Percentiles rank a stretch among this genome's conserved stretches.
Conservation (phyloP, 37 sponge, comb jelly and placozoan species). For the Chondrosia reniformis region DNA sequence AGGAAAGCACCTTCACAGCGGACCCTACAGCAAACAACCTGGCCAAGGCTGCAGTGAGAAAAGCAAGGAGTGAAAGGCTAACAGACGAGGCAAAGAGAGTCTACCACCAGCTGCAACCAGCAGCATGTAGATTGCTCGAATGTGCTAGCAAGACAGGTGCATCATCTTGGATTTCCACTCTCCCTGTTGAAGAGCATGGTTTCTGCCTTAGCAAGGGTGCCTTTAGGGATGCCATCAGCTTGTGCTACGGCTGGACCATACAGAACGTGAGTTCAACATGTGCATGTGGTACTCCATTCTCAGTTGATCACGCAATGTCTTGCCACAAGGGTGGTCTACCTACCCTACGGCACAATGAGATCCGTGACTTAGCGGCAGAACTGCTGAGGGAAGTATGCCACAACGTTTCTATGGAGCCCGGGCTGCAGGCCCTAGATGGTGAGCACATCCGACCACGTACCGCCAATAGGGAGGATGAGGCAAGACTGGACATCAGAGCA, state of each 20-base stretch:
- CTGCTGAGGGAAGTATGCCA: neutral
- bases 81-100: neutral
- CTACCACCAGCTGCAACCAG: neutral
- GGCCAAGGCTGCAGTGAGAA: neutral
- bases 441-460: neutral
- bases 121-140: neutral
- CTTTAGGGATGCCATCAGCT: neutral
- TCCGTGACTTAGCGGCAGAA: neutral
- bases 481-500: neutral
- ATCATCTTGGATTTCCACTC: neutral
- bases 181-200: conserved; percentile 2
- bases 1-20: neutral
- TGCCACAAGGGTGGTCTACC: conserved; percentile 23
- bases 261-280: neutral
- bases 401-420: neutral
- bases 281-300: conserved; percentile 12
- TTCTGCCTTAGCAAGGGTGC: neutral
- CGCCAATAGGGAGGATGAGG: conserved; percentile 6
- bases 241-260: conserved; percentile 5
- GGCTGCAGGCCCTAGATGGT: conserved; percentile 8
- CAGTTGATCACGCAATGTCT: conserved; percentile 4
- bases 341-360: neutral
- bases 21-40: neutral
- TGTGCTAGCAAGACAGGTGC: conserved; percentile 9
- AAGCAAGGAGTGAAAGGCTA: neutral